These are phyloP conservation scores for Gobius niger DNA, from an alignment of 2,113 vertebrate species.

Conservation along the genomic window DNA sequence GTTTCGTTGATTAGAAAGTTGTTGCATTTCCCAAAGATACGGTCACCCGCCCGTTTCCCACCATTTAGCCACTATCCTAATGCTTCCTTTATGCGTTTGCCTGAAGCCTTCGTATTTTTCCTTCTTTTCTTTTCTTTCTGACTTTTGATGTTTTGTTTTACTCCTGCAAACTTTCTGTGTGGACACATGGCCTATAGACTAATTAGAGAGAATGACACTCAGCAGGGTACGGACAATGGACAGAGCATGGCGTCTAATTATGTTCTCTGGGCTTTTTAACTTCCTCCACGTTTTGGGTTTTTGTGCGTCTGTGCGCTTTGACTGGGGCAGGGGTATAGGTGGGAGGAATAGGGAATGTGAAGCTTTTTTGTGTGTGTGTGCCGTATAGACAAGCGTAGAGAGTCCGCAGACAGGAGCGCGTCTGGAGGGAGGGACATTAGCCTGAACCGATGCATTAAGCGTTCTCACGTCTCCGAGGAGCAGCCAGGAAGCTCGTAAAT, in stretches of 20 bases:
- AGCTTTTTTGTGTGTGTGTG: too few species aligned
- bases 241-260: slow-evolving; percentile 54
- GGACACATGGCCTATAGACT: slow-evolving; percentile 11
- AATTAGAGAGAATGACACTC: slow-evolving; percentile 43
- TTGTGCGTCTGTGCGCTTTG: slow-evolving; percentile 26
- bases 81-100: slow-evolving; percentile 57
- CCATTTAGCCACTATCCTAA: slow-evolving; percentile 43
- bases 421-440: slow-evolving; percentile 38
- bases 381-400: slow-evolving; percentile 37
- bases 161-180: slow-evolving; percentile 42
- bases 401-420: slow-evolving; percentile 61
- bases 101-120: slow-evolving; percentile 47
- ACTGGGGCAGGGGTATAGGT: slow-evolving; percentile 41
- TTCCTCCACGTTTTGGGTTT: slow-evolving; percentile 45
- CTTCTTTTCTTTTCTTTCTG: too few species aligned
- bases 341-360: slow-evolving; percentile 50
- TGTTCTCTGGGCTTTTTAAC: slow-evolving; percentile 55
- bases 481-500: slow-evolving; percentile 41
- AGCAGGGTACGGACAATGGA: slow-evolving; percentile 62
- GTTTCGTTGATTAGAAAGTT: slow-evolving; percentile 48
- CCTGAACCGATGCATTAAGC: slow-evolving; percentile 41
- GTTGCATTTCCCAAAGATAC: slow-evolving; percentile 43
- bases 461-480: slow-evolving; percentile 43
- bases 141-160: too few species aligned
- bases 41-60: slow-evolving; percentile 25